phyloP scores from a whole-genome alignment of 2,113 vertebrate genomes.

The Rhinoptilus africanus region DNA sequence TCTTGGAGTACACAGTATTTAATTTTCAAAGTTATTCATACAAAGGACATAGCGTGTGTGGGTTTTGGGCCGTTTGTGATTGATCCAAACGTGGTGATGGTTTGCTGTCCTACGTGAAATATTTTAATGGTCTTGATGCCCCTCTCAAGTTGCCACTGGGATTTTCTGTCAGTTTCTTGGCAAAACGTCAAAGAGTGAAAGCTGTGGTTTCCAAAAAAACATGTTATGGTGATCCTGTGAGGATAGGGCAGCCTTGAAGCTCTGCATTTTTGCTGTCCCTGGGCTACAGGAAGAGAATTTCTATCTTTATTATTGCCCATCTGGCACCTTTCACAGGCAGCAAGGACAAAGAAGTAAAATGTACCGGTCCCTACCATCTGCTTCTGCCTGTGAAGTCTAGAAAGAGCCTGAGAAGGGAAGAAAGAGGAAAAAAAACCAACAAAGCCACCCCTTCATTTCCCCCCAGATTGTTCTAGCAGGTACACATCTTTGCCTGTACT shows the following conservation, averaged over 20 bases:
- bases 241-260: not conserved
- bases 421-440: not conserved
- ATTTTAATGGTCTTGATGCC: not conserved
- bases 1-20: not conserved
- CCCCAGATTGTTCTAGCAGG: not conserved
- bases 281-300: constrained; percentile 37
- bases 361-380: constrained; percentile 39
- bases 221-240: not conserved
- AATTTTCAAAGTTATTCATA: not conserved
- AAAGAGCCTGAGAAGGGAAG: not conserved
- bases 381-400: constrained; percentile 28
- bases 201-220: not conserved
- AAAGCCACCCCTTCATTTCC: not conserved
- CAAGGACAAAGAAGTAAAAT: constrained; percentile 52
- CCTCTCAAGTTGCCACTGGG: not conserved
- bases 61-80: not conserved
- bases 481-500: not conserved
- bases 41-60: not conserved
- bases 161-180: not conserved
- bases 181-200: not conserved
- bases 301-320: constrained; percentile 47
- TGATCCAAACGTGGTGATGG: not conserved
- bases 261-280: not conserved
- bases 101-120: not conserved
- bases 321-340: constrained; percentile 53